phyloP scores from a whole-genome alignment of 2,888 invertebrate genomes.

The Clusia tigrina region DNA sequence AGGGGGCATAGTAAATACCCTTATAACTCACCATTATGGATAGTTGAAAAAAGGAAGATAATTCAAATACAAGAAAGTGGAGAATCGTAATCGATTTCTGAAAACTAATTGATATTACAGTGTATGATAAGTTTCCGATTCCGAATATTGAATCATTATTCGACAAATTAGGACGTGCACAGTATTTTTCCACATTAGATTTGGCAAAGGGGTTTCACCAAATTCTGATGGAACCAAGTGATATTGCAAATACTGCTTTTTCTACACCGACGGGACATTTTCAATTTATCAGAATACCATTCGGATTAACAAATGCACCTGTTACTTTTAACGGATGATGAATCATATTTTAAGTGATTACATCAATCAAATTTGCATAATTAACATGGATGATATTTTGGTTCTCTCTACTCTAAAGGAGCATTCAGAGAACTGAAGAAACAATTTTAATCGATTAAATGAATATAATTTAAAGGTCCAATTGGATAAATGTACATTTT shows the following conservation, averaged over 20 bases:
- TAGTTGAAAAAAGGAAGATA: not conserved
- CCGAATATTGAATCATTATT: conserved; percentile 9
- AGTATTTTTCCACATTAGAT: conserved; percentile 29
- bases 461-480: conserved; percentile 27
- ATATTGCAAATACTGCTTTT: conserved; percentile 27
- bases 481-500: conserved; percentile 41
- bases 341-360: not conserved
- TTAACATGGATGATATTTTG: conserved; percentile 11
- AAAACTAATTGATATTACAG: conserved; percentile 11
- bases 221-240: conserved; percentile 25
- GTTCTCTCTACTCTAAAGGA: conserved; percentile 29
- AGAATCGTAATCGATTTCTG: conserved; percentile 9
- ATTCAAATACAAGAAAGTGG: conserved; percentile 15
- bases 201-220: conserved; percentile 30
- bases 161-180: conserved; percentile 9
- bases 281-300: conserved; percentile 8
- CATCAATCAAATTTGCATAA: conserved; percentile 9
- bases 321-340: conserved; percentile 5
- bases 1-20: conserved; percentile 14
- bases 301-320: conserved; percentile 13
- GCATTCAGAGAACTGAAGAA: conserved; percentile 24
- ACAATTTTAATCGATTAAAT: conserved; percentile 25
- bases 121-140: conserved; percentile 16
- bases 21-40: conserved; percentile 7
- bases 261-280: conserved; percentile 19